Evolutionary conservation across 2,888 invertebrate genomes (phyloP), one percentile per base, ranked within the genome.

Genomic region (Volucella zonaria): DNA sequence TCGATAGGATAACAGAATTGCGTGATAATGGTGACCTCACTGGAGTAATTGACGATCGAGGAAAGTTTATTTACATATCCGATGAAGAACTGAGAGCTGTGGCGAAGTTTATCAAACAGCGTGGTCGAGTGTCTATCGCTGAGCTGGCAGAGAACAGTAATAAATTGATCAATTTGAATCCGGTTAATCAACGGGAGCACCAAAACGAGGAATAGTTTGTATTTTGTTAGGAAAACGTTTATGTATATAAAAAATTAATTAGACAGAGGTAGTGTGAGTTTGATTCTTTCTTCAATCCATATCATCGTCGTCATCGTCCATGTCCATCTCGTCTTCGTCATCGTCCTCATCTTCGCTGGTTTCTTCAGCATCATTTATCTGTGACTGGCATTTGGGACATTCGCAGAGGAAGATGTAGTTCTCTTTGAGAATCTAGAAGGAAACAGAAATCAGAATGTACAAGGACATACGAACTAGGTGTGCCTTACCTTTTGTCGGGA

Each of bases 41-140:
- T 2, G 97, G 99, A 0, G 99, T 99, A 1, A 97, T 99, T 87
- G 99, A 99, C 90, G 99, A 99, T 91, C 93, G 99, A 85, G 99
- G 99, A 15, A 99, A 99, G 92, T 99, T 99, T 91, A 99, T 99
- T 90, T 99, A 97, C 92, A 96, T 99, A 68, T 97, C 98, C 0
- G 94, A 95, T 88, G 95, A 95, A 54, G 99, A 99, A 92, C 93
- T 99, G 83, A 94, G 96, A 89, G 96, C 96, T 78, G 98, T 99
- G 1, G 98, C 98, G 0, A 98, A 97, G 90, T 99, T 99, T 91
- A 97, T 99, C 15, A 95, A 94, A 88, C 98, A 99, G 90, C 94
- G 98, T 64, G 99, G 99, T 0, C 93, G 99, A 81, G 97, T 99
- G 0, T 97, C 98, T 0, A 97, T 99, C 62, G 92, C 95, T 0